Conservation (phyloP, 92 coral and sea anemone genomes). For the Galaxea fascicularis region DNA sequence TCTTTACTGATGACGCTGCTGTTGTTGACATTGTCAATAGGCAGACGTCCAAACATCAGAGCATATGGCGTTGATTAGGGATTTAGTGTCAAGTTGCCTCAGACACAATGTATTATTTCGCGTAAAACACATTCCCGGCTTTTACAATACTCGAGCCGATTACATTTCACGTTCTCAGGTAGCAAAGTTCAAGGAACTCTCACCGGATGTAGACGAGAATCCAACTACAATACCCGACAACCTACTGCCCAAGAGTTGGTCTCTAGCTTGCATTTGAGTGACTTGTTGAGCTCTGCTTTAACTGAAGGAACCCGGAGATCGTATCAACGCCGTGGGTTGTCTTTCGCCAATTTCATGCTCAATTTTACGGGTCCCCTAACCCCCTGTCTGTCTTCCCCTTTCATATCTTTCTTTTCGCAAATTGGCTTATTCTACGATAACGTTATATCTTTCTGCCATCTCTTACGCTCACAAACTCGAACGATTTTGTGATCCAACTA, state of each 20-base stretch:
- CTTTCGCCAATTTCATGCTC: background rate
- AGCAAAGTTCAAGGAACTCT: background rate
- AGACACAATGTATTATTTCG: slow-evolving; percentile 32
- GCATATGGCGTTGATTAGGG: background rate
- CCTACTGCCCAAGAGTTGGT: slow-evolving; percentile 24
- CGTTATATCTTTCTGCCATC: slow-evolving; percentile 29
- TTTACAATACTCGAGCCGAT: slow-evolving; percentile 16
- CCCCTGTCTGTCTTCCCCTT: background rate
- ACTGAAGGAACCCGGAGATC: background rate
- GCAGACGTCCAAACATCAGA: slow-evolving; percentile 19
- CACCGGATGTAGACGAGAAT: background rate
- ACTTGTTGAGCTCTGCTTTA: background rate
- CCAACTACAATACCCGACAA: background rate
- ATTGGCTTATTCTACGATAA: slow-evolving; percentile 40
- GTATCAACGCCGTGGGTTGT: background rate
- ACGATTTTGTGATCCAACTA: background rate
- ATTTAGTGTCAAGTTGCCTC: slow-evolving; percentile 16
- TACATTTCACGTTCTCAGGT: slow-evolving; percentile 6
- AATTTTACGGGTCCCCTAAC: background rate
- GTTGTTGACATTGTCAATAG: slow-evolving; percentile 29
- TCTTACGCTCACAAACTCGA: slow-evolving; percentile 40
- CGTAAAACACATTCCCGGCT: slow-evolving; percentile 20
- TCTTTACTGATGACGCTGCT: slow-evolving; percentile 40
- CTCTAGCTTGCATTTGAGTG: background rate
- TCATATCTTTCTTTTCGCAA: slow-evolving; percentile 39